Evolutionary conservation across 2,797 vertebrate species (phyloP).

Genomic region (Darevskia nairensis): DNA sequence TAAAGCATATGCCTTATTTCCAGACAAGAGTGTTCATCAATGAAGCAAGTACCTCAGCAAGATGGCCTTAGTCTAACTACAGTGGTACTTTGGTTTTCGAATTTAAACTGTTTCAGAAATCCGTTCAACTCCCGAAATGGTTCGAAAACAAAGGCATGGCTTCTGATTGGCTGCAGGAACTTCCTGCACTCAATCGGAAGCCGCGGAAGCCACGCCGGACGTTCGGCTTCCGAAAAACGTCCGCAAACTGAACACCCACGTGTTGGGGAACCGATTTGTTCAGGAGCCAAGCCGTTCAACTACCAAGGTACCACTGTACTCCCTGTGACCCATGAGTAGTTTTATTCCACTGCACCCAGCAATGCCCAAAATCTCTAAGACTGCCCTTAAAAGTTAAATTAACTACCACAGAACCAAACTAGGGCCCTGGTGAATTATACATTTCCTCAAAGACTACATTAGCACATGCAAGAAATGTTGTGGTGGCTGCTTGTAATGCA

Average conservation of each 20-base stretch:
- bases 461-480: neutral
- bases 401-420: neutral
- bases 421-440: neutral
- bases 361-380: neutral
- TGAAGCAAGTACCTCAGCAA: neutral
- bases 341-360: neutral
- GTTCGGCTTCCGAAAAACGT: too few relatives aligned
- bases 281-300: too few relatives aligned
- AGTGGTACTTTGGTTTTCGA: too few relatives aligned
- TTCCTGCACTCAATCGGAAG: too few relatives aligned
- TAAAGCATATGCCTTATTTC: neutral
- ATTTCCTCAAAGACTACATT: neutral
- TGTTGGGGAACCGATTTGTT: too few relatives aligned
- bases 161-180: too few relatives aligned
- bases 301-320: neutral
- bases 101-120: too few relatives aligned
- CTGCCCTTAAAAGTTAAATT: neutral
- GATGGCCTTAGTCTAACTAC: neutral
- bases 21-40: neutral
- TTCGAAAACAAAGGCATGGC: fast-evolving
- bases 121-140: too few relatives aligned
- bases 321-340: neutral
- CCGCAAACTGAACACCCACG: too few relatives aligned
- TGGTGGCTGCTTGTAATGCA: neutral
- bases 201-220: fast-evolving